Evolutionary conservation across 2,888 invertebrate species (phyloP).

Genomic region (Orthosia gracilis): DNA sequence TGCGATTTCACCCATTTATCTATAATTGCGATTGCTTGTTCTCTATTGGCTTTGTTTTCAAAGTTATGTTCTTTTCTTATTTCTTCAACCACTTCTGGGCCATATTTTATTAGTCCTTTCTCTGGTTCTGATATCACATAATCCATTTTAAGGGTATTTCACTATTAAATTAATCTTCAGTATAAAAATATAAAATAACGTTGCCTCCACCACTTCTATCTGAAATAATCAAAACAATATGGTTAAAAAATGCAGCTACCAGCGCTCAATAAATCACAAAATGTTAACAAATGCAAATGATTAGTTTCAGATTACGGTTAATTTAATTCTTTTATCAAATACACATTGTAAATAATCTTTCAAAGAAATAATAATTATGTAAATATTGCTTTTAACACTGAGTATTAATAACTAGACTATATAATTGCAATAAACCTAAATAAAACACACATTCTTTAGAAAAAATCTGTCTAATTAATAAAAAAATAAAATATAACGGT

Average conservation of each 20-base stretch:
- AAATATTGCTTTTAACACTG: neutral
- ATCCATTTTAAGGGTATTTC: constrained; percentile 21
- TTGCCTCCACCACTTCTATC: neutral
- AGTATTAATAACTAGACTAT: neutral
- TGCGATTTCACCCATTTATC: constrained; percentile 66
- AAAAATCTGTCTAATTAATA: neutral
- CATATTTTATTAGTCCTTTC: constrained; percentile 34
- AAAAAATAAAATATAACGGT: neutral
- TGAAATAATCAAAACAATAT: neutral
- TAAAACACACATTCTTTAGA: neutral
- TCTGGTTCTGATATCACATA: constrained; percentile 47
- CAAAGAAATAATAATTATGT: too few relatives aligned
- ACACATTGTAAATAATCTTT: neutral
- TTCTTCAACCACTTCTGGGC: constrained; percentile 41
- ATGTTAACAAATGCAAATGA: neutral
- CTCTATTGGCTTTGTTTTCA: constrained; percentile 45
- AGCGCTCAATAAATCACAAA: too few relatives aligned
- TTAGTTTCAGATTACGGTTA: too few relatives aligned
- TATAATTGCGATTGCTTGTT: constrained; percentile 51
- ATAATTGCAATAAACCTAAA: neutral
- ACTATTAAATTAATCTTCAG: neutral
- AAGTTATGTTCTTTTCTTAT: constrained; percentile 51
- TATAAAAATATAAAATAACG: neutral
- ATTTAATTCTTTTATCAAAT: neutral
- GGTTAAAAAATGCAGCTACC: neutral